phyloP scores from a whole-genome alignment of 2,888 invertebrate genomes.

The Lepidochitona cinerea region DNA sequence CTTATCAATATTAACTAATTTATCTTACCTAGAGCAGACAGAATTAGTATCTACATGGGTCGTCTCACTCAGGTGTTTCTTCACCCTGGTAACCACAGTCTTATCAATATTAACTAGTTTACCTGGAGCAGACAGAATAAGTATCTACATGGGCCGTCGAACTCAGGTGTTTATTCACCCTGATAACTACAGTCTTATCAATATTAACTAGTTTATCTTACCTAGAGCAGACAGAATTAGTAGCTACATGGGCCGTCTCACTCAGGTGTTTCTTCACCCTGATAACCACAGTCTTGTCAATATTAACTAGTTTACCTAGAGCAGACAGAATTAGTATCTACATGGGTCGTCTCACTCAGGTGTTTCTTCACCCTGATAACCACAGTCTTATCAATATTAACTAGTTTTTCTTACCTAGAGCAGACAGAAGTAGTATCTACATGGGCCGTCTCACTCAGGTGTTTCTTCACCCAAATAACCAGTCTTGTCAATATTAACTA shows the following conservation, averaged over 20 bases:
- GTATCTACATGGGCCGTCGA: constrained; percentile 23
- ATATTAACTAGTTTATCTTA: background rate
- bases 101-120: constrained; percentile 30
- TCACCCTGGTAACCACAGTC: constrained; percentile 55
- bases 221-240: constrained; percentile 20
- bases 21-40: constrained; percentile 22
- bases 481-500: constrained; percentile 31
- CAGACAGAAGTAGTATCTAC: constrained; percentile 14
- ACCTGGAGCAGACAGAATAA: constrained; percentile 23
- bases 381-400: constrained; percentile 43
- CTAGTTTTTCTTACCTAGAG: constrained; percentile 16
- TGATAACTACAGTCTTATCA: constrained; percentile 53
- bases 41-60: constrained; percentile 7
- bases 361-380: constrained; percentile 60
- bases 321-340: constrained; percentile 14
- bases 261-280: constrained; percentile 59
- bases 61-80: constrained; percentile 51
- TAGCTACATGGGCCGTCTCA: constrained; percentile 23
- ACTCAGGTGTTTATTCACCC: constrained; percentile 57
- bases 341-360: constrained; percentile 33
- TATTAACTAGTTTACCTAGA: constrained; percentile 15
- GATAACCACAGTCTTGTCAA: constrained; percentile 51
- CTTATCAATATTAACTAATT: constrained; percentile 30
- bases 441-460: constrained; percentile 39
- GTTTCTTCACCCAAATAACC: constrained; percentile 58